These are phyloP conservation scores for Hypena proboscidalis DNA, from an alignment of 2,888 invertebrate species.

Conservation along the genomic window DNA sequence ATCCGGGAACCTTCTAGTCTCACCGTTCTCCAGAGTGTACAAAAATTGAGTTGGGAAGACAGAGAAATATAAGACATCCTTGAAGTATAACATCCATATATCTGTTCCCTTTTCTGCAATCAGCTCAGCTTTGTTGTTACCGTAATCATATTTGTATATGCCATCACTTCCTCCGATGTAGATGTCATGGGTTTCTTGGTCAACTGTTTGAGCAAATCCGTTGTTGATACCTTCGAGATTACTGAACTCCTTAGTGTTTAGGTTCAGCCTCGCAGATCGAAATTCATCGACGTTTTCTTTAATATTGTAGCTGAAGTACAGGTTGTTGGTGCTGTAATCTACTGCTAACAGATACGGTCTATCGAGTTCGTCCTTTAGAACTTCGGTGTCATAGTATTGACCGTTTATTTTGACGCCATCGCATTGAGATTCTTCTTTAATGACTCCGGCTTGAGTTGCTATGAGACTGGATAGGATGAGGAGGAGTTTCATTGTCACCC, in stretches of 20 bases:
- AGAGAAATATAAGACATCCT: constrained; percentile 63
- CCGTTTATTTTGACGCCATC: constrained; percentile 53
- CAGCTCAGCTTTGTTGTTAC: constrained; percentile 53
- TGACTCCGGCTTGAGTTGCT: constrained; percentile 49
- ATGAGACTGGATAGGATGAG: constrained; percentile 45
- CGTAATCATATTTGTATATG: constrained; percentile 65
- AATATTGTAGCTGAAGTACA: constrained; percentile 69
- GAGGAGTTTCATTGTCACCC: constrained; percentile 51
- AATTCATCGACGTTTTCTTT: constrained; percentile 52
- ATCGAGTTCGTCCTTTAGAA: constrained; percentile 55
- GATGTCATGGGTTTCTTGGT: constrained; percentile 56
- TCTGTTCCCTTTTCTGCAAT: constrained; percentile 52
- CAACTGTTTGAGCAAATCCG: constrained; percentile 69
- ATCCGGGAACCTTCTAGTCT: constrained; percentile 55
- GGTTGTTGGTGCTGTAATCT: constrained; percentile 59
- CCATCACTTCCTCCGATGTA: constrained; percentile 70
- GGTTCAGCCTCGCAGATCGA: constrained; percentile 58
- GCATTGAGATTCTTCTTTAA: constrained; percentile 51
- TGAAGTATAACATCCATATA: constrained; percentile 68
- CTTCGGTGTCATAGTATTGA: constrained; percentile 56
- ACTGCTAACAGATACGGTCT: constrained; percentile 63
- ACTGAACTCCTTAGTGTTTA: constrained; percentile 61
- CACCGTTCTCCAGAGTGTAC: constrained; percentile 54
- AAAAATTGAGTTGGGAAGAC: constrained; percentile 65
- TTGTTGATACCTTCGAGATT: constrained; percentile 57